Percentiles rank a stretch among this genome's conserved stretches.
Evolutionary conservation across 2,888 invertebrate species (phyloP).

Genomic region (Dorcus hopei): DNA sequence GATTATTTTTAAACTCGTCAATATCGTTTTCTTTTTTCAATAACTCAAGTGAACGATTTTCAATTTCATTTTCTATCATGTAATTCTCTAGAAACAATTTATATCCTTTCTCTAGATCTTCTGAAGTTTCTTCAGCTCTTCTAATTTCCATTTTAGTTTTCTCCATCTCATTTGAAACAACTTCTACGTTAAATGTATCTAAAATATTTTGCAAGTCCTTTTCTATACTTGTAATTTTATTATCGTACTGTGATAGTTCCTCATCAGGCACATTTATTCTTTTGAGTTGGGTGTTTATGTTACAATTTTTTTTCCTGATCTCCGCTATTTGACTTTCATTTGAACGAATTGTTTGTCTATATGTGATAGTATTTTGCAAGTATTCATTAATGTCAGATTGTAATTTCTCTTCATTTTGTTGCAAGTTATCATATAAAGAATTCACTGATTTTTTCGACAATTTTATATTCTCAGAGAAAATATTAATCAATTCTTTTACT

Average conservation of each 20-base stretch:
- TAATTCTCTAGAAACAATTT: conserved; percentile 58
- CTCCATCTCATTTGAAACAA: conserved; percentile 58
- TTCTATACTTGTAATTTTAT: conserved; percentile 53
- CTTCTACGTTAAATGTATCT: conserved; percentile 54
- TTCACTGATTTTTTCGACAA: conserved; percentile 34
- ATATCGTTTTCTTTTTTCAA: conserved; percentile 58
- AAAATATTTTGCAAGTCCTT: conserved; percentile 52
- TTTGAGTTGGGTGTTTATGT: conserved; percentile 57
- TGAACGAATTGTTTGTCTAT: conserved; percentile 64
- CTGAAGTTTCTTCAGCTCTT: conserved; percentile 57
- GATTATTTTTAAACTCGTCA: conserved; percentile 63
- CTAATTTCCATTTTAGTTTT: conserved; percentile 57
- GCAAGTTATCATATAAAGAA: conserved; percentile 31
- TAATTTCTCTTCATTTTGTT: conserved; percentile 52
- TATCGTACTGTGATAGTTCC: conserved; percentile 49
- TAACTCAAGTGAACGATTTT: conserved; percentile 54
- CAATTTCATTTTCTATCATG: conserved; percentile 60
- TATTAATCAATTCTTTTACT: conserved; percentile 27
- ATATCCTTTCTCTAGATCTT: conserved; percentile 62
- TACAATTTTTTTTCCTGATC: conserved; percentile 56
- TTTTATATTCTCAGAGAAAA: conserved; percentile 31
- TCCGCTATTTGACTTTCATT: conserved; percentile 58
- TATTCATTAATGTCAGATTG: conserved; percentile 57
- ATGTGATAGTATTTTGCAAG: conserved; percentile 57
- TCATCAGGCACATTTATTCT: conserved; percentile 59